Evolutionary conservation across 2,797 vertebrate genomes (phyloP).

Genomic region (Spondyliosoma cantharus): DNA sequence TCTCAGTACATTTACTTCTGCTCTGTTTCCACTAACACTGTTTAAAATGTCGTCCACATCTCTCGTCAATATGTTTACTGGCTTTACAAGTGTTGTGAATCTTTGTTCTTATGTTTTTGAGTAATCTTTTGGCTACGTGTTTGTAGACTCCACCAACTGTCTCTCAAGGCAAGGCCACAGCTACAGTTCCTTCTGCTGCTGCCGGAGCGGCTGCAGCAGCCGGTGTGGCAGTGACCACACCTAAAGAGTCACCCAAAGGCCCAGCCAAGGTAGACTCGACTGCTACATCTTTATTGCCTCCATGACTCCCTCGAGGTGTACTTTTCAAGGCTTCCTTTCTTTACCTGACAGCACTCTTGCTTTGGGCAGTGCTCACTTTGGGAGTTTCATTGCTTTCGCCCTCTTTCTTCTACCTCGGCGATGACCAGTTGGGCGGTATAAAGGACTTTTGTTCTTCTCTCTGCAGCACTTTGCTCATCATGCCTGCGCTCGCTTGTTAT

Average conservation of each 20-base stretch:
- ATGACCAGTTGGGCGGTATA: not conserved
- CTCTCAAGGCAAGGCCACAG: slow-evolving; percentile 62
- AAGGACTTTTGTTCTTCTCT: slow-evolving; percentile 9
- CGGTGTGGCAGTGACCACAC: slow-evolving; percentile 31
- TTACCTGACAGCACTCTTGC: slow-evolving; percentile 7
- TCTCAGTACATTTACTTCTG: not conserved
- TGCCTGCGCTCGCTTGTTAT: slow-evolving; percentile 19
- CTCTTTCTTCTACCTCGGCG: slow-evolving; percentile 8
- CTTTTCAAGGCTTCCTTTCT: slow-evolving; percentile 12
- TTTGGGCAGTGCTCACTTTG: slow-evolving; percentile 4
- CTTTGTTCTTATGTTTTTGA: slow-evolving; percentile 27
- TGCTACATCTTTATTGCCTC: not conserved
- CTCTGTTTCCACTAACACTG: slow-evolving; percentile 22
- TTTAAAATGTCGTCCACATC: not conserved
- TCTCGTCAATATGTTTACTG: slow-evolving; percentile 7
- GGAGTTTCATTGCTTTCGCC: not conserved
- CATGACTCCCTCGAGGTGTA: not conserved
- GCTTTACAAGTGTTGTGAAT: slow-evolving; percentile 16
- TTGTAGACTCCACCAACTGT: slow-evolving; percentile 69
- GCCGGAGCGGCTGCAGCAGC: slow-evolving; percentile 35
- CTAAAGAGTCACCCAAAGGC: slow-evolving; percentile 65
- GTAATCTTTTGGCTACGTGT: slow-evolving; percentile 54
- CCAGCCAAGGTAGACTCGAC: slow-evolving; percentile 72
- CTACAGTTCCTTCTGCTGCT: slow-evolving; percentile 39
- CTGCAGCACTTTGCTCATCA: slow-evolving; percentile 29